A percentile compares a stretch with the other conserved stretches of the same genome.
These are phyloP conservation scores for Cantharis rufa DNA, from an alignment of 2,888 invertebrate species.

Conservation along the genomic window DNA sequence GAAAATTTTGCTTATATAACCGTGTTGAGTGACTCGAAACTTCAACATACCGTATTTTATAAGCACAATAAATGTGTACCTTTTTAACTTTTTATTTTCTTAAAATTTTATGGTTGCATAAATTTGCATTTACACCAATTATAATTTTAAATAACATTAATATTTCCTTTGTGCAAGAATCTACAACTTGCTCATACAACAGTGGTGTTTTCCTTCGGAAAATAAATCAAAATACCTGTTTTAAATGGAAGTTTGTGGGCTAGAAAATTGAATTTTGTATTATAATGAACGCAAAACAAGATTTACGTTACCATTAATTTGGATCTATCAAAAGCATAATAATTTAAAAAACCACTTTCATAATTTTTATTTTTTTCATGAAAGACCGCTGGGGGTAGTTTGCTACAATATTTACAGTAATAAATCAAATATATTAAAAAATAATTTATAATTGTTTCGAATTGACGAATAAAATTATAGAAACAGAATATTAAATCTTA, in stretches of 20 bases:
- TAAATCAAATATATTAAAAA: too few species aligned
- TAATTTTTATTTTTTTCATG: too few species aligned
- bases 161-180: background rate
- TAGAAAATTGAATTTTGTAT: background rate
- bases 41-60: background rate
- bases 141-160: background rate
- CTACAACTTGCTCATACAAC: background rate
- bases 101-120: background rate
- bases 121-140: background rate
- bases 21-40: too few species aligned
- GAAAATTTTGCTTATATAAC: background rate
- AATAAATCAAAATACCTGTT: background rate
- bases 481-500: too few species aligned
- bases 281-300: too few species aligned
- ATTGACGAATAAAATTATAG: too few species aligned
- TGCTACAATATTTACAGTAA: too few species aligned
- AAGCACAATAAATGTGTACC: too few species aligned
- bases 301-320: background rate
- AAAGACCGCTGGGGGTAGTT: too few species aligned
- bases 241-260: background rate
- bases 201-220: background rate
- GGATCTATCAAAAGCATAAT: too few species aligned
- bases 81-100: background rate
- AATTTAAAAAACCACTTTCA: too few species aligned
- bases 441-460: too few species aligned